Conservation (phyloP, 2,113 vertebrate species). For the Oryzias melastigma region DNA sequence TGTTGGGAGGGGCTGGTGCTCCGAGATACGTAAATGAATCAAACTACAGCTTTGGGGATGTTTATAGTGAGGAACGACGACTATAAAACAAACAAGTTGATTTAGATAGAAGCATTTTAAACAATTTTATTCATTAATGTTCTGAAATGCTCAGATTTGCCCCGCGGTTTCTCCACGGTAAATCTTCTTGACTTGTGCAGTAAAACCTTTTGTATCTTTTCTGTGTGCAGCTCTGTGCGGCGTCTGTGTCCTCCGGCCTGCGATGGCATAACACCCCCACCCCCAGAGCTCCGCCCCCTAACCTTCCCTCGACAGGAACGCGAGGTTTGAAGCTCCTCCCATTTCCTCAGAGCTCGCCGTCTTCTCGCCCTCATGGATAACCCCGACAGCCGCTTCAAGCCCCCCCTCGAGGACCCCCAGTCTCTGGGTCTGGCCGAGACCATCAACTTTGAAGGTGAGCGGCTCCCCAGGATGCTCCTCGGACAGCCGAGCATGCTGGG, state of each 20-base stretch:
- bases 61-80: too few relatives aligned
- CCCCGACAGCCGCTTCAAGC: conserved; percentile 73
- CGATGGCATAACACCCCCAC: conserved; percentile 56
- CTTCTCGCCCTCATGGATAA: conserved; percentile 86
- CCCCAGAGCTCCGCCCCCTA: conserved; percentile 71
- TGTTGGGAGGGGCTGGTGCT: too few relatives aligned
- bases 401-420: conserved; percentile 78
- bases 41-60: too few relatives aligned
- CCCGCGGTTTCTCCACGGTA: background rate
- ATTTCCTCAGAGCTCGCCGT: too few relatives aligned
- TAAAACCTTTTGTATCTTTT: background rate
- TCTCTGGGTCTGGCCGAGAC: conserved; percentile 74
- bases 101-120: too few relatives aligned
- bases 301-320: conserved; percentile 55
- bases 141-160: too few relatives aligned
- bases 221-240: too few relatives aligned
- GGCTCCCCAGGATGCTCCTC: too few relatives aligned
- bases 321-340: conserved; percentile 5
- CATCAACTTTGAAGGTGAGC: conserved; percentile 87
- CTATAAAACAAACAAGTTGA: too few relatives aligned
- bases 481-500: too few relatives aligned
- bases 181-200: background rate
- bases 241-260: conserved; percentile 3
- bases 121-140: too few relatives aligned
- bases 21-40: too few relatives aligned